Conservation (phyloP, 2,888 invertebrate species). For the Eupithecia dodoneata region DNA sequence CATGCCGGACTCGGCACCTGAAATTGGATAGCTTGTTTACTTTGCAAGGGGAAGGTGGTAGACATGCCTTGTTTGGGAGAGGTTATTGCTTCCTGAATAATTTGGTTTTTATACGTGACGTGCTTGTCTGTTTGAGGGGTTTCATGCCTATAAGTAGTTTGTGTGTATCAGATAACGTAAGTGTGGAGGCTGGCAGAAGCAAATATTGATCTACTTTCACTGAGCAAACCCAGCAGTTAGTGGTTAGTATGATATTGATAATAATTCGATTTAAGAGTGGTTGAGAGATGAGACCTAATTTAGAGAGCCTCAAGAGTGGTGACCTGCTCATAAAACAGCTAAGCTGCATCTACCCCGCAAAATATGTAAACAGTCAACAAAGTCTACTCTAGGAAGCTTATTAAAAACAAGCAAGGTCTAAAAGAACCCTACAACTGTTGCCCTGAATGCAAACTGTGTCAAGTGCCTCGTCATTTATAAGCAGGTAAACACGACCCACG, state of each 20-base stretch:
- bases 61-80: conserved; percentile 8
- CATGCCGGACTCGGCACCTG: conserved; percentile 84
- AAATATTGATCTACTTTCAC: background rate
- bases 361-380: background rate
- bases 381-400: conserved; percentile 14
- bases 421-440: conserved; percentile 39
- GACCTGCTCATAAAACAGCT: background rate
- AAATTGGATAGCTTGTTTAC: conserved; percentile 14
- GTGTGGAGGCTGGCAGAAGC: background rate
- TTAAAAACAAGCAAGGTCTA: conserved; percentile 33
- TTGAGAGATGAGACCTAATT: background rate
- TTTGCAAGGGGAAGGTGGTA: conserved; percentile 4
- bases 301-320: background rate
- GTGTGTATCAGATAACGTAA: background rate
- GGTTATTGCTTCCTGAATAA: conserved; percentile 11
- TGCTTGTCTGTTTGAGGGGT: conserved; percentile 2
- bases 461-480: conserved; percentile 45
- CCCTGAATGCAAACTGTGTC: conserved; percentile 44
- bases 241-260: background rate
- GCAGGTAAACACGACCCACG: conserved; percentile 43
- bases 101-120: conserved; percentile 1
- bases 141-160: background rate
- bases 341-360: background rate
- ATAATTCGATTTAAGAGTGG: background rate
- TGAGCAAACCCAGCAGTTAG: background rate